Evolutionary conservation across 2,888 invertebrate species (phyloP).

Genomic region (Crossocerus cetratus): DNA sequence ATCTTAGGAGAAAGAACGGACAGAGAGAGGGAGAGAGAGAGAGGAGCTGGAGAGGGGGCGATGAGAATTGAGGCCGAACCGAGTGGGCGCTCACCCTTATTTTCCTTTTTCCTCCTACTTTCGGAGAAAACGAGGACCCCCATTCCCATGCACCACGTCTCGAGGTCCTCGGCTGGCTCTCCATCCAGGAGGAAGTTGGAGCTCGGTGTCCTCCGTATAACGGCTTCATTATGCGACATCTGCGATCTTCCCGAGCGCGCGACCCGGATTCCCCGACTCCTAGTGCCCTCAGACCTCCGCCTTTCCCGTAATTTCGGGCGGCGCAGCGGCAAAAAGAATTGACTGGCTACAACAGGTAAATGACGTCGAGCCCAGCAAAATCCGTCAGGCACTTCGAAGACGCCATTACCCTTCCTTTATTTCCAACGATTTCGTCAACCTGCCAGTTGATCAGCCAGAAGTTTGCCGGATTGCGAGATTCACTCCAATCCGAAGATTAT

Average conservation of each 20-base stretch:
- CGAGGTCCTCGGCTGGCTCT: constrained; percentile 7
- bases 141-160: constrained; percentile 42
- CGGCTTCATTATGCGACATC: constrained; percentile 63
- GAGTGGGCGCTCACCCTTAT: constrained; percentile 17
- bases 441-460: neutral
- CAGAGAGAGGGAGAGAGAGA: neutral
- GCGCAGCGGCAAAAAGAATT: constrained; percentile 9
- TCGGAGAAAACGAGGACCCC: constrained; percentile 43
- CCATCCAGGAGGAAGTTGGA: constrained; percentile 25
- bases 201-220: constrained; percentile 56
- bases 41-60: constrained; percentile 8
- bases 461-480: too few species aligned
- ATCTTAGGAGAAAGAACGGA: neutral
- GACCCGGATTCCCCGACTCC: constrained; percentile 43
- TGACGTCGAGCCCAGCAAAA: neutral
- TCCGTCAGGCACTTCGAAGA: neutral
- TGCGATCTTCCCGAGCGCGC: constrained; percentile 51
- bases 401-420: constrained; percentile 2
- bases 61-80: too few species aligned
- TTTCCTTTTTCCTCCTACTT: constrained; percentile 38
- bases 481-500: too few species aligned
- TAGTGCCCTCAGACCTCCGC: constrained; percentile 12
- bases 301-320: constrained; percentile 46
- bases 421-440: neutral
- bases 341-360: neutral